phyloP scores from a whole-genome alignment of 2,797 vertebrate genomes.

The Spinus pinus region DNA sequence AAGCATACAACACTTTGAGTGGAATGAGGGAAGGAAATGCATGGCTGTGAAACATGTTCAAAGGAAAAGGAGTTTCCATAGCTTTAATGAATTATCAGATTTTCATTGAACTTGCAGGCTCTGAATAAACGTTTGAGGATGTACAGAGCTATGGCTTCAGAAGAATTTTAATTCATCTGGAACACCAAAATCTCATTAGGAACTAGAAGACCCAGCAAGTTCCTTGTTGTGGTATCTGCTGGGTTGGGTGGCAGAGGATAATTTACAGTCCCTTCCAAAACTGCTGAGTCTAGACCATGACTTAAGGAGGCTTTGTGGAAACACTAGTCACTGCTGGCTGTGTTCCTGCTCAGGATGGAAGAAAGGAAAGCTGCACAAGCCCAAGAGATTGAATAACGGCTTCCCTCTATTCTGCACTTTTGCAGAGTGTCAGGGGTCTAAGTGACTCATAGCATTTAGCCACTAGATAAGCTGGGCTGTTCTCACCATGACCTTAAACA shows the following conservation, averaged over 20 bases:
- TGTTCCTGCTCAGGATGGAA: neutral
- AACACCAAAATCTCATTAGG: neutral
- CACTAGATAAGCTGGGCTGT: neutral
- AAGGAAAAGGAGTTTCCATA: neutral
- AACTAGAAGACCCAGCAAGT: neutral
- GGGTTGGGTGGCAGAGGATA: neutral
- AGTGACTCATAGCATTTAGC: neutral
- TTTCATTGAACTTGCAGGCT: neutral
- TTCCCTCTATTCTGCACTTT: neutral
- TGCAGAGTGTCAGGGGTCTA: neutral
- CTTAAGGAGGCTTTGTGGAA: neutral
- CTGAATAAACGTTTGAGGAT: neutral
- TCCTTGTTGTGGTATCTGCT: neutral
- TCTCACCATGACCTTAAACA: neutral
- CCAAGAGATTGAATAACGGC: neutral
- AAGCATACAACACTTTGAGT: neutral
- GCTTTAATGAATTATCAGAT: neutral
- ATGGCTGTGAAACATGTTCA: neutral
- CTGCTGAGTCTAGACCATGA: neutral
- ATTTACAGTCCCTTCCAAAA: conserved; percentile 1
- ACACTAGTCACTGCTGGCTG: neutral
- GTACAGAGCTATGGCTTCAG: neutral
- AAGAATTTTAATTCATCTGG: neutral
- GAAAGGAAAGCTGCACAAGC: neutral
- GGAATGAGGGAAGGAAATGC: neutral